Conservation (phyloP, 2,888 invertebrate genomes). For the Lypha dubia region DNA sequence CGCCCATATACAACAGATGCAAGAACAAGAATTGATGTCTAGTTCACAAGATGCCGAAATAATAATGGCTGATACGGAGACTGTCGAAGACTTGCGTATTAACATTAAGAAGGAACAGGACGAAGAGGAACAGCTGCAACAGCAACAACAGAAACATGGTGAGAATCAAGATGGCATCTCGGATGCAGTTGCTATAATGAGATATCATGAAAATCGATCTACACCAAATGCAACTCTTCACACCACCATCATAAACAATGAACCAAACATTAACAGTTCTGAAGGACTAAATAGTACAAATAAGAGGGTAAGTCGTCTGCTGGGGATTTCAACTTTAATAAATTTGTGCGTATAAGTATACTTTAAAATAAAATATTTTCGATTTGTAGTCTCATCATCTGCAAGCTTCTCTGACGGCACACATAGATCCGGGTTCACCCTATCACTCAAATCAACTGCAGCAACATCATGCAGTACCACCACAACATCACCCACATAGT, state of each 20-base stretch:
- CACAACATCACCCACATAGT: slow-evolving; percentile 75
- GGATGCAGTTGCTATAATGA: slow-evolving; percentile 85
- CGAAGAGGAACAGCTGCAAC: slow-evolving; percentile 82
- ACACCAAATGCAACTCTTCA: slow-evolving; percentile 40
- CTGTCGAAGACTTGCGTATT: slow-evolving; percentile 86
- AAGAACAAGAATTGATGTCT: slow-evolving; percentile 87
- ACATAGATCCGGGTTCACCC: slow-evolving; percentile 83
- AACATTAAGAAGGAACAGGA: slow-evolving; percentile 84
- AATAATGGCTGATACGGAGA: slow-evolving; percentile 84
- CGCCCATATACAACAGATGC: slow-evolving; percentile 70
- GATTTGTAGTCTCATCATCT: slow-evolving; percentile 80
- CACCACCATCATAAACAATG: slow-evolving; percentile 83
- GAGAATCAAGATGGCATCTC: slow-evolving; percentile 89
- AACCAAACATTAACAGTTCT: slow-evolving; percentile 82
- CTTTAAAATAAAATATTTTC: not conserved
- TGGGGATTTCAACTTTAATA: too few relatives aligned
- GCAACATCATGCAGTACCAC: slow-evolving; percentile 82
- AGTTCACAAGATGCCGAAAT: slow-evolving; percentile 87
- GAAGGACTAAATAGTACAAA: slow-evolving; percentile 84
- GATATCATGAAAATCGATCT: slow-evolving; percentile 79
- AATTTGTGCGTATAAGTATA: too few relatives aligned
- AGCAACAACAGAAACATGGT: slow-evolving; percentile 84
- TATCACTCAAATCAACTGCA: slow-evolving; percentile 82
- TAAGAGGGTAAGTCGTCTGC: slow-evolving; percentile 81
- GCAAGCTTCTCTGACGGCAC: slow-evolving; percentile 76